phyloP scores from a whole-genome alignment of 2,797 vertebrate species.

The Carapus acus region DNA sequence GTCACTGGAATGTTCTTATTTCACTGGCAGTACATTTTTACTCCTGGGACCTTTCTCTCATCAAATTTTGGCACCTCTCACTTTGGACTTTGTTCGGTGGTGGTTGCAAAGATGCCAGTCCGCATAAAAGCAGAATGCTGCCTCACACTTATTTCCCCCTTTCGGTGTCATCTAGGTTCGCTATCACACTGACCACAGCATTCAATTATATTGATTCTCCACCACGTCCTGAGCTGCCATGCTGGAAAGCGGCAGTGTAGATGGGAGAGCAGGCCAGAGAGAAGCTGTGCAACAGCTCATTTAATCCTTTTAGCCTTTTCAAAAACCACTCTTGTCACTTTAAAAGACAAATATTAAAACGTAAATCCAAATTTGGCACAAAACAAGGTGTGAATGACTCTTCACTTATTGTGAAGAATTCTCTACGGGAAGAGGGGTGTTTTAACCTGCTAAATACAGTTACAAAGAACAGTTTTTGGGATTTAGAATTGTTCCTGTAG shows the following conservation, averaged over 20 bases:
- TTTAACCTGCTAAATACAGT: no score
- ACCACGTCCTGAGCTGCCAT: slow-evolving; percentile 30
- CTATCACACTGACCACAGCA: slow-evolving; percentile 31
- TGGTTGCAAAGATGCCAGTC: no score
- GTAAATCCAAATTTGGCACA: no score
- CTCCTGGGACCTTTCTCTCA: slow-evolving; percentile 10
- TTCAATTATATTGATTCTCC: slow-evolving; percentile 48
- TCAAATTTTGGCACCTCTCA: slow-evolving; percentile 10
- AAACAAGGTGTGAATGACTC: no score
- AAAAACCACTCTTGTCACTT: no score
- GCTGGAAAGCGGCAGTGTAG: slow-evolving; percentile 17
- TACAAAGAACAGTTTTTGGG: no score
- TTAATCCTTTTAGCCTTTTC: slow-evolving; percentile 21
- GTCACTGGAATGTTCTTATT: slow-evolving; percentile 9
- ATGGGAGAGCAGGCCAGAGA: slow-evolving; percentile 5
- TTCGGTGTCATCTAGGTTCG: slow-evolving; percentile 20
- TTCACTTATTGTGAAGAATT: no score
- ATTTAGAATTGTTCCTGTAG: no score
- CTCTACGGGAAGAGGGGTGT: no score
- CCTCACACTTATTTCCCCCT: slow-evolving; percentile 27
- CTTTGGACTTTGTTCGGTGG: slow-evolving; percentile 4
- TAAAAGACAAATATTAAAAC: no score
- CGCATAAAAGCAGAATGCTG: slow-evolving; percentile 20
- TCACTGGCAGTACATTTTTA: slow-evolving; percentile 11
- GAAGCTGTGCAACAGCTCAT: slow-evolving; percentile 10